Percentiles rank a stretch among this genome's conserved stretches.
phyloP scores from a whole-genome alignment of 2,797 vertebrate genomes.

The Zenarchopterus dispar region DNA sequence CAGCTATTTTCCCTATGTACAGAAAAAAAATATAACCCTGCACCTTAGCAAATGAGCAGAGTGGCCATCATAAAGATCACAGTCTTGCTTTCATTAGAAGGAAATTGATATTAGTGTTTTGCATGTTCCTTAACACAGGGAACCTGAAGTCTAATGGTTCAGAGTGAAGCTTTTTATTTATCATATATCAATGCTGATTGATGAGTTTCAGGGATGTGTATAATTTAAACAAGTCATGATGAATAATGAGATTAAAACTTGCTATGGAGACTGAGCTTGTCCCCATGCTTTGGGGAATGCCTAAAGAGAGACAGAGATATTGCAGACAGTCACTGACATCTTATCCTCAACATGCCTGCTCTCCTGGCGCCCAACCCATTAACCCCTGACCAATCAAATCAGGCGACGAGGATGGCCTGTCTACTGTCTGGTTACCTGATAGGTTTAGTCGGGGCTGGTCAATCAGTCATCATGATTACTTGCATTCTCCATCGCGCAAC shows the following conservation, averaged over 20 bases:
- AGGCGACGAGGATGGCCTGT: slow-evolving; percentile 58
- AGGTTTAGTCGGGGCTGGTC: slow-evolving; percentile 42
- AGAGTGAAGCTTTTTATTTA: slow-evolving; percentile 28
- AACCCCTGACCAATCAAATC: slow-evolving; percentile 73
- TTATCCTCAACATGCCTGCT: slow-evolving; percentile 60
- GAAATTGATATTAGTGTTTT: slow-evolving; percentile 7
- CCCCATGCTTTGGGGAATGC: slow-evolving; percentile 11
- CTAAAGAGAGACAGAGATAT: slow-evolving; percentile 27
- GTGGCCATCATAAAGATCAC: too few species aligned
- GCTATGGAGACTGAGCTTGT: slow-evolving; percentile 31
- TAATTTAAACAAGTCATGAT: slow-evolving; percentile 6
- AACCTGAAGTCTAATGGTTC: slow-evolving; percentile 24
- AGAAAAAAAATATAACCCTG: too few species aligned
- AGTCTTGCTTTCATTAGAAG: too few species aligned
- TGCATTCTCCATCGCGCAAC: slow-evolving; percentile 31
- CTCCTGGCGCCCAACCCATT: slow-evolving; percentile 72
- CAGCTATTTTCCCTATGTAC: too few species aligned
- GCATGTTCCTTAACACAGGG: slow-evolving; percentile 4
- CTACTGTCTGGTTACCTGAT: slow-evolving; percentile 57
- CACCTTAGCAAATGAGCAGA: too few species aligned
- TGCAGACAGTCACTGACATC: slow-evolving; percentile 68
- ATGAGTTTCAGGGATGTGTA: slow-evolving; percentile 23
- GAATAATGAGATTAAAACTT: slow-evolving; percentile 23
- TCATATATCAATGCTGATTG: slow-evolving; percentile 2
- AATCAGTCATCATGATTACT: slow-evolving; percentile 48